A percentile compares a stretch with the other conserved stretches of the same genome.
These are phyloP conservation scores for Chiloscyllium punctatum DNA, from an alignment of 2,797 vertebrate genomes.

Conservation along the genomic window DNA sequence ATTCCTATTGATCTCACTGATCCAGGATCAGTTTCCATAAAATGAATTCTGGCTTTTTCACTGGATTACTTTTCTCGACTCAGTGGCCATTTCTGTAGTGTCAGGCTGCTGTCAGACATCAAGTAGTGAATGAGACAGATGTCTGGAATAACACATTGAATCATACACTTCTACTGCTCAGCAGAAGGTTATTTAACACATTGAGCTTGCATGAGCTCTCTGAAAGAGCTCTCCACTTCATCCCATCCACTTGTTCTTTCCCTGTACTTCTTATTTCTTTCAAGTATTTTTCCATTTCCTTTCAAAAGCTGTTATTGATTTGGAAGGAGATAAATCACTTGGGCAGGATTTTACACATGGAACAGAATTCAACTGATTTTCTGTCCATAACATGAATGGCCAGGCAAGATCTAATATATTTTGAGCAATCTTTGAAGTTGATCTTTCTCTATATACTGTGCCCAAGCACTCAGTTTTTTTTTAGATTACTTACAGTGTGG, in stretches of 20 bases:
- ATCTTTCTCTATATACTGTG: background rate
- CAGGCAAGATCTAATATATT: background rate
- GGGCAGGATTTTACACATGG: background rate
- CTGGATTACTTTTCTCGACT: background rate
- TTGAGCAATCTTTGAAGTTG: background rate
- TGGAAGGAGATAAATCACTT: background rate
- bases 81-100: background rate
- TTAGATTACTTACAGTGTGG: no score
- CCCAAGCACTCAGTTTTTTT: background rate
- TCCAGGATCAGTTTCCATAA: background rate
- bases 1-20: background rate
- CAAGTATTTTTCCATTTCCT: constrained; percentile 17
- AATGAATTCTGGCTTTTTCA: background rate
- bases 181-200: background rate
- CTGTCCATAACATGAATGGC: background rate
- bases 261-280: background rate
- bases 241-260: background rate
- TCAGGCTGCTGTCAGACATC: background rate
- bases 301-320: constrained; percentile 23
- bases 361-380: background rate
- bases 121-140: background rate
- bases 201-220: background rate
- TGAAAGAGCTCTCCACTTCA: background rate
- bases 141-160: background rate
- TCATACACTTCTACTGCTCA: background rate